Base-by-base conservation (phyloP, 2,888 invertebrate species). In the Nomada ruficornis region DNA sequence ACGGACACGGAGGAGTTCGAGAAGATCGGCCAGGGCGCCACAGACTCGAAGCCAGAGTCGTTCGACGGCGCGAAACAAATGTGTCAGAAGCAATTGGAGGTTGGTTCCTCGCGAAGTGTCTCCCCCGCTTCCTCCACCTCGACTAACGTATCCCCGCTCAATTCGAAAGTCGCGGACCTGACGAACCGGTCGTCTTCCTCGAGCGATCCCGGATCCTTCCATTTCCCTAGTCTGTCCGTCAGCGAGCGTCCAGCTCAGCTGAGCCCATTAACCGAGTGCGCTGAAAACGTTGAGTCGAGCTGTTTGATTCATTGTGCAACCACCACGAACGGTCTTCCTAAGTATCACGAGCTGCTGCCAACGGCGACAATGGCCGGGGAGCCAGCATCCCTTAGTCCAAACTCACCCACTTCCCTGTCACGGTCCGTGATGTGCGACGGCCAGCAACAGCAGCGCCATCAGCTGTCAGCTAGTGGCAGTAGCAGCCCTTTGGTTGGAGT, bases 1-100 rank as follows among this genome's bases (percentile, higher is more conserved):
- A 96, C 97, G 0, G 97, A 97, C 91, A 96, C 96, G 0, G 97
- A 97, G 90, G 97, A 97, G 91, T 97, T 97, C 94, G 97, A 97
- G 94, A 97, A 96, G 92, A 96, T 97, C 11, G 95, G 96, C 20
- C 96, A 96, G 92, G 89, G 89, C 3, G 86, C 59, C 10, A 71
- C 85, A 67, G 93, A 93, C 73, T 90, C 91, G 42, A 93, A 93
- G 80, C 88, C 91, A 62, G 89, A 83, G 20, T 90, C 90, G 7
- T 92, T 89, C 88, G 92, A 93, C 70, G 89, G 90, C 72, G 83
- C 84, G 64, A 90, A 90, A 81, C 89, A 89, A 82, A 83, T 82
- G 70, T 89, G 88, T 54, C 90, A 90, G 74, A 93, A 94, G 80
- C 91, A 92, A 91, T 90, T 92, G 92, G 93, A 93, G 93, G 93